Percentiles rank a stretch among this genome's conserved stretches.
These are phyloP conservation scores for Coreoperca whiteheadi DNA, from an alignment of 2,113 vertebrate genomes.

Conservation along the genomic window DNA sequence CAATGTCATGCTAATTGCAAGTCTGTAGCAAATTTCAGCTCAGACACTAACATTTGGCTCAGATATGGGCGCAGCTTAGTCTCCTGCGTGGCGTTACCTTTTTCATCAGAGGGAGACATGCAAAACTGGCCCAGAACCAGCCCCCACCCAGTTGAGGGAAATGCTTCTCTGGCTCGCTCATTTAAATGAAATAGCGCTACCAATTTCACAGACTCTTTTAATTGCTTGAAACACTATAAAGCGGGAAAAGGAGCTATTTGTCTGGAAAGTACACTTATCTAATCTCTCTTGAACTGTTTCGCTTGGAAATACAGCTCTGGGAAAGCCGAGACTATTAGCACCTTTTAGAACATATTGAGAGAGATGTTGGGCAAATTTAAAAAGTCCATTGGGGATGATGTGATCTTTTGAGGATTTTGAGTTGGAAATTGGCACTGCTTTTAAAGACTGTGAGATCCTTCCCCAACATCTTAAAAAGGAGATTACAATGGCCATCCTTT, in stretches of 20 bases:
- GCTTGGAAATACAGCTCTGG: slow-evolving; percentile 52
- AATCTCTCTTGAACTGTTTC: slow-evolving; percentile 67
- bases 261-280: slow-evolving; percentile 66
- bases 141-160: slow-evolving; percentile 30
- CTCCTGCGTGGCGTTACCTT: slow-evolving; percentile 38
- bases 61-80: background rate
- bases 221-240: slow-evolving; percentile 64
- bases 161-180: slow-evolving; percentile 42
- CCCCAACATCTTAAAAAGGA: slow-evolving; percentile 12
- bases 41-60: slow-evolving; percentile 49
- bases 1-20: slow-evolving; percentile 54
- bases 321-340: slow-evolving; percentile 68
- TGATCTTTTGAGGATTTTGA: slow-evolving; percentile 48
- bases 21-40: slow-evolving; percentile 35
- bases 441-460: slow-evolving; percentile 31
- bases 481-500: slow-evolving; percentile 43
- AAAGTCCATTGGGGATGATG: slow-evolving; percentile 54
- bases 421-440: slow-evolving; percentile 43
- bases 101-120: slow-evolving; percentile 47
- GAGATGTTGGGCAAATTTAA: slow-evolving; percentile 57
- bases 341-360: slow-evolving; percentile 60
- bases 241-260: slow-evolving; percentile 51
- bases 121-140: slow-evolving; percentile 61
- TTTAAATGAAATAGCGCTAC: slow-evolving; percentile 55
- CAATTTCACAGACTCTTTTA: slow-evolving; percentile 51